A percentile compares a stretch with the other conserved stretches of the same genome.
phyloP scores from a whole-genome alignment of 2,113 vertebrate species.

The Scatophagus argus region DNA sequence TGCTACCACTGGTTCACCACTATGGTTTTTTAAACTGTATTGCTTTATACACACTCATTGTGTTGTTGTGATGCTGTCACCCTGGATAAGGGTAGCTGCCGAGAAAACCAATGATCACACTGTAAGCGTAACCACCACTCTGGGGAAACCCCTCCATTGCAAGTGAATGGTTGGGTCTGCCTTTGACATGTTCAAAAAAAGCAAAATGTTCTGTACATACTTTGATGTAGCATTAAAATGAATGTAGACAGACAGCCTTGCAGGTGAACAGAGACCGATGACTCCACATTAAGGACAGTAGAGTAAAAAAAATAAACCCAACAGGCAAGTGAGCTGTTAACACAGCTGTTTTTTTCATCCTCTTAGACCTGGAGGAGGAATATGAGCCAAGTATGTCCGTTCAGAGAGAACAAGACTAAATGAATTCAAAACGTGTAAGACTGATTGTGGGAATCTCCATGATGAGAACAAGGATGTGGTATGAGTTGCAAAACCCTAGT shows the following conservation, averaged over 20 bases:
- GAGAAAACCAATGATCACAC: constrained; percentile 72
- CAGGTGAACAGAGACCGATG: neutral
- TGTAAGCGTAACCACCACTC: constrained; percentile 58
- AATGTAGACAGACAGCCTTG: constrained; percentile 7
- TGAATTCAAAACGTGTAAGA: constrained; percentile 17
- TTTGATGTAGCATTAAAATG: neutral
- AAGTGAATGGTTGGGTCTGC: constrained; percentile 26
- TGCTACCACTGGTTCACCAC: constrained; percentile 65
- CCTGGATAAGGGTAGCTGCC: constrained; percentile 70
- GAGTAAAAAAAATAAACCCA: constrained; percentile 9
- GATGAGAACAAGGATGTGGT: constrained; percentile 25
- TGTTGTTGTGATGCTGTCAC: constrained; percentile 69
- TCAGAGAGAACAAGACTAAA: constrained; percentile 14
- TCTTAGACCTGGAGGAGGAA: neutral
- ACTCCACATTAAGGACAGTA: constrained; percentile 25
- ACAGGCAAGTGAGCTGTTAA: constrained; percentile 7
- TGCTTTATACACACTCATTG: constrained; percentile 60
- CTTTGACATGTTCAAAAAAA: constrained; percentile 18
- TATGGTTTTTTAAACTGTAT: constrained; percentile 55
- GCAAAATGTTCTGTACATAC: neutral
- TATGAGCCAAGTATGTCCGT: neutral
- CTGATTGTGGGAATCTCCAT: constrained; percentile 46
- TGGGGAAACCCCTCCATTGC: constrained; percentile 36
- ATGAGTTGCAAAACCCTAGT: constrained; percentile 43
- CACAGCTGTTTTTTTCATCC: constrained; percentile 11